These are phyloP conservation scores for Endotricha flammealis DNA, from an alignment of 2,888 invertebrate genomes.

Conservation along the genomic window DNA sequence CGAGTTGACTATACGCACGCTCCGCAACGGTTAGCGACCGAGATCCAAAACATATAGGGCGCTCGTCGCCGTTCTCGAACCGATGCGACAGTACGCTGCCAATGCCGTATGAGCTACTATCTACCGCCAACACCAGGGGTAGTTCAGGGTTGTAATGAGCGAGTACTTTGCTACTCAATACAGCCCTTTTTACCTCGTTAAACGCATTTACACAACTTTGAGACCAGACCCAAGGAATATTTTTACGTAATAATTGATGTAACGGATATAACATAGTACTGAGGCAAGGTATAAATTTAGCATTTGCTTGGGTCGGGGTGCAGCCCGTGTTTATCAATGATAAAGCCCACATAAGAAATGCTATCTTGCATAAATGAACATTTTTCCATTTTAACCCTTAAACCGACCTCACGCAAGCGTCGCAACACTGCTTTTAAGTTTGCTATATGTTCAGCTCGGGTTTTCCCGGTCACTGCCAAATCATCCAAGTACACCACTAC, in stretches of 20 bases:
- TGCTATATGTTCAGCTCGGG: not conserved
- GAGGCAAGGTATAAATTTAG: constrained; percentile 18
- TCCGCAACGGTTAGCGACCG: constrained; percentile 24
- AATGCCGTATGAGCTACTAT: constrained; percentile 22
- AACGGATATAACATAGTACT: constrained; percentile 18
- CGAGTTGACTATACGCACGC: constrained; percentile 24
- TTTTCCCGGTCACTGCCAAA: no score
- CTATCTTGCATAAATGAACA: constrained; percentile 22
- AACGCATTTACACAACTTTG: constrained; percentile 15
- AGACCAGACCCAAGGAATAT: constrained; percentile 15
- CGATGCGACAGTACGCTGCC: constrained; percentile 22
- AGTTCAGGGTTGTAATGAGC: constrained; percentile 16
- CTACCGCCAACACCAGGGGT: constrained; percentile 21
- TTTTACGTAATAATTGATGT: constrained; percentile 17
- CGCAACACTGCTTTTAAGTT: constrained; percentile 1
- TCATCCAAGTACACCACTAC: no score
- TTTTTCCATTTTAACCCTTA: constrained; percentile 18
- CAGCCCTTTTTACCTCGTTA: constrained; percentile 10
- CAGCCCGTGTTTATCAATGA: no score
- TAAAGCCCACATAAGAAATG: constrained; percentile 21
- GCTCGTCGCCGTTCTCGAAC: constrained; percentile 13
- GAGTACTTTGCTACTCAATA: constrained; percentile 14
- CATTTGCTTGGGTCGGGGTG: constrained; percentile 16
- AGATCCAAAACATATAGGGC: constrained; percentile 22
- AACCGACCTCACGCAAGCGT: no score